phyloP scores from a whole-genome alignment of 2,797 vertebrate species.

The Catamblyrhynchus diadema region DNA sequence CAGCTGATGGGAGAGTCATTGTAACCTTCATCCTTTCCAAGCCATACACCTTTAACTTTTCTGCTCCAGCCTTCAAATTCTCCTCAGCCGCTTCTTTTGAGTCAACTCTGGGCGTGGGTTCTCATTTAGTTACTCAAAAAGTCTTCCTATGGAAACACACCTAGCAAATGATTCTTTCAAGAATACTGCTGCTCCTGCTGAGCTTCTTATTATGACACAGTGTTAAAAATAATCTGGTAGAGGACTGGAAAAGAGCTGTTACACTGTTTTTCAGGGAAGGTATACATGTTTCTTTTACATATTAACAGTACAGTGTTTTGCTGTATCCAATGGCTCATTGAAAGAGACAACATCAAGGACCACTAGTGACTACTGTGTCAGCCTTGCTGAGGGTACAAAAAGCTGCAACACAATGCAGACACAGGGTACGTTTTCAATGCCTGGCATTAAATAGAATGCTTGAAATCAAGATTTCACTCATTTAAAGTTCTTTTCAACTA shows the following conservation, averaged over 20 bases:
- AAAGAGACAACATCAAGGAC: background rate
- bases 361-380: background rate
- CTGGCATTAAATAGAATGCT: background rate
- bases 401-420: background rate
- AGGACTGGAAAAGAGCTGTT: background rate
- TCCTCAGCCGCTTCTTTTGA: fast-evolving
- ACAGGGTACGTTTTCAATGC: background rate
- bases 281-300: background rate
- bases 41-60: background rate
- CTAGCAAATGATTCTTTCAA: background rate
- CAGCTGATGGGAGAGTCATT: background rate
- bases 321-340: background rate
- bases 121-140: background rate
- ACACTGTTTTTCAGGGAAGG: background rate
- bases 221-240: background rate
- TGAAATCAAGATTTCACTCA: background rate
- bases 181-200: background rate
- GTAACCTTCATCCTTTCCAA: background rate
- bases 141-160: background rate
- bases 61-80: background rate
- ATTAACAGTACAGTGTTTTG: background rate
- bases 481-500: background rate
- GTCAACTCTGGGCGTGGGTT: background rate
- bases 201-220: background rate
- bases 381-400: background rate